phyloP scores from a whole-genome alignment of 1,140 invertebrate genomes.

The Drosophila triauraria region DNA sequence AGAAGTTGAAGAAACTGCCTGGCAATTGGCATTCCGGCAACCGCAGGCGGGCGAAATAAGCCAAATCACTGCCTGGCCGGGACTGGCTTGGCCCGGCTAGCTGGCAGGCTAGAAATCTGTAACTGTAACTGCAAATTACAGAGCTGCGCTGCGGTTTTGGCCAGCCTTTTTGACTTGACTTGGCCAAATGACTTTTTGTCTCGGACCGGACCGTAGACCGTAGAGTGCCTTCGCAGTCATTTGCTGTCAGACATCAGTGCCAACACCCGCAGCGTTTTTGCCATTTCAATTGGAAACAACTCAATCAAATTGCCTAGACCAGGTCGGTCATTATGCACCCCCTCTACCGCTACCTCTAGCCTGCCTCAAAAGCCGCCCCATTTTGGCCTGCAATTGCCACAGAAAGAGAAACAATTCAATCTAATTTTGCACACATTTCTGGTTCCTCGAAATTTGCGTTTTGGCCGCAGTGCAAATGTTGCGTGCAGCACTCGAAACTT shows the following conservation, averaged over 20 bases:
- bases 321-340: constrained; percentile 70
- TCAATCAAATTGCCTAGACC: constrained; percentile 77
- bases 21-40: constrained; percentile 58
- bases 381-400: constrained; percentile 43
- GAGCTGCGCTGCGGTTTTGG: constrained; percentile 52
- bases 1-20: constrained; percentile 43
- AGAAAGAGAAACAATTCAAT: constrained; percentile 73
- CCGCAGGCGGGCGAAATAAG: constrained; percentile 69
- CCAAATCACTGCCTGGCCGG: constrained; percentile 64
- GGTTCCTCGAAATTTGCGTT: constrained; percentile 75
- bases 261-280: constrained; percentile 79
- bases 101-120: constrained; percentile 76
- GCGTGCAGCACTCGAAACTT: constrained; percentile 45
- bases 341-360: background rate
- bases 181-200: constrained; percentile 77
- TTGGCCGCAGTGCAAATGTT: constrained; percentile 60
- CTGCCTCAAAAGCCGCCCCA: background rate
- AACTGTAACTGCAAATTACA: constrained; percentile 77
- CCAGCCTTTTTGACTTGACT: constrained; percentile 53
- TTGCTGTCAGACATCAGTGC: constrained; percentile 69
- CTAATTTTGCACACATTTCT: constrained; percentile 72
- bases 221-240: constrained; percentile 34
- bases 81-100: background rate
- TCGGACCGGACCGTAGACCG: background rate
- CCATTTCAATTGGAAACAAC: constrained; percentile 81